A percentile compares a stretch with the other conserved stretches of the same genome.
Conservation (phyloP, 2,797 vertebrate genomes). For the Crenuchus spilurus region DNA sequence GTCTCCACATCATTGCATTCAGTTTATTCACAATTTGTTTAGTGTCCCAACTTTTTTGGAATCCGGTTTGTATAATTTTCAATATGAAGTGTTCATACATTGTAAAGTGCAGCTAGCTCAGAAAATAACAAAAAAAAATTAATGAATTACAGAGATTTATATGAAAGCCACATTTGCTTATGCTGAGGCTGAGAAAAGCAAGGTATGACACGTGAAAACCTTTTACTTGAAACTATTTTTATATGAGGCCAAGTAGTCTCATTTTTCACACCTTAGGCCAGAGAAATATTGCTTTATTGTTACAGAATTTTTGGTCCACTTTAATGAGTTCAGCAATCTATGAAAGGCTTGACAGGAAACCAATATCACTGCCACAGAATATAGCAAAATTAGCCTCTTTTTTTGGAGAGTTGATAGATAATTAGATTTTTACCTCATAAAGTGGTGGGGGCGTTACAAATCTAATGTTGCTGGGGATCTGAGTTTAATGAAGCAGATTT, state of each 20-base stretch:
- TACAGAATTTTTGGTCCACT: slow-evolving; percentile 28
- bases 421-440: slow-evolving; percentile 54
- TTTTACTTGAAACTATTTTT: slow-evolving; percentile 4
- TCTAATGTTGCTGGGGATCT: slow-evolving; percentile 47
- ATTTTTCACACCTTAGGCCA: slow-evolving; percentile 10
- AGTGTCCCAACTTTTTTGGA: too few species aligned
- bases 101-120: background rate
- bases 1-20: too few species aligned
- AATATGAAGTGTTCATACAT: background rate
- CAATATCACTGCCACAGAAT: slow-evolving; percentile 44
- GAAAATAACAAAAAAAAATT: background rate
- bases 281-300: slow-evolving; percentile 28
- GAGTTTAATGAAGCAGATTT: slow-evolving; percentile 56
- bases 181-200: background rate
- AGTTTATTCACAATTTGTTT: background rate
- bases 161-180: background rate
- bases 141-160: background rate
- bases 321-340: slow-evolving; percentile 34
- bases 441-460: slow-evolving; percentile 34
- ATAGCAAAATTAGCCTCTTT: slow-evolving; percentile 38
- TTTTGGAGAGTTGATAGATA: slow-evolving; percentile 44
- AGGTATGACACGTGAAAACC: background rate
- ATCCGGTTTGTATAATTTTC: too few species aligned
- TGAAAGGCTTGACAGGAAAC: slow-evolving; percentile 39
- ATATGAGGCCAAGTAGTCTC: background rate